Percentiles rank a stretch among this genome's conserved stretches.
Conservation (phyloP, 1,140 invertebrate species). For the Monomorium pharaonis region DNA sequence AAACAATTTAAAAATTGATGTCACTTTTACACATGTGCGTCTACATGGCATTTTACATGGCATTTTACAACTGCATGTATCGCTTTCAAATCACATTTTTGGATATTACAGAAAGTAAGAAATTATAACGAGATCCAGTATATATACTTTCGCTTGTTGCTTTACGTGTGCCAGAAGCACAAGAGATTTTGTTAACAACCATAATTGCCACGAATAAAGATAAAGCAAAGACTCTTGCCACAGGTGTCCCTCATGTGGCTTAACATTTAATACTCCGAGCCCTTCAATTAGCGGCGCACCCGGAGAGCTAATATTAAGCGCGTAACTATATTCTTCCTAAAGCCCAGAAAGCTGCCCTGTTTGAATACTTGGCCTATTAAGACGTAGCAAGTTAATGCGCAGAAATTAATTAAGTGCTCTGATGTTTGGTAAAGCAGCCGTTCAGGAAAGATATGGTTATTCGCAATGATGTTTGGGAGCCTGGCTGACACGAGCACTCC, state of each 20-base stretch:
- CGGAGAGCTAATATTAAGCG: constrained; percentile 39
- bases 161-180: no score
- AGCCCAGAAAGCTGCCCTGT: constrained; percentile 9
- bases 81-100: not conserved
- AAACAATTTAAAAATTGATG: constrained; percentile 7
- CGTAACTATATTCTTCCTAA: constrained; percentile 25
- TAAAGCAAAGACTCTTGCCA: constrained; percentile 2
- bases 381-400: constrained; percentile 37
- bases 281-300: constrained; percentile 41
- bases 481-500: constrained; percentile 22
- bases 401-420: constrained; percentile 49
- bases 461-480: not conserved
- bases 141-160: not conserved
- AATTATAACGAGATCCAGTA: no score
- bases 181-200: not conserved
- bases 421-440: constrained; percentile 8
- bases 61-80: not conserved
- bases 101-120: not conserved
- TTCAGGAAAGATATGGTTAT: constrained; percentile 22
- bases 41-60: not conserved
- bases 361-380: constrained; percentile 40
- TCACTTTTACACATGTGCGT: no score
- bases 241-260: constrained; percentile 33
- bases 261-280: constrained; percentile 43
- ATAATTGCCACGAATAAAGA: constrained; percentile 16